Evolutionary conservation across 1,140 invertebrate genomes (phyloP), one percentile per base, ranked within the genome.

Genomic region (Bradynema listronoti): DNA sequence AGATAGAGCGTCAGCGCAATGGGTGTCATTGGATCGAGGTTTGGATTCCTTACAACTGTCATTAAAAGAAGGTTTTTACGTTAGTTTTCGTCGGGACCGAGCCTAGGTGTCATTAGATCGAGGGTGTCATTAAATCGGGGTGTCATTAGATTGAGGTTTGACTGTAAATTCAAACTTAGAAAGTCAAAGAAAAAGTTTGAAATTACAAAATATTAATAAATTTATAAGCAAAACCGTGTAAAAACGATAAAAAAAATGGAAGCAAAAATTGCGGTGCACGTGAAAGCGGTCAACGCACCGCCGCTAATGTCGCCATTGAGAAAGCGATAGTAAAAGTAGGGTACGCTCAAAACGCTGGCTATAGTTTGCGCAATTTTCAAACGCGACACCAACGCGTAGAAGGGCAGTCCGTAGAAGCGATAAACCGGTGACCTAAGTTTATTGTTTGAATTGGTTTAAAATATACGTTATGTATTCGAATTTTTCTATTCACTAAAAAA

Each of bases 341-440:
- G 52, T 4, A 55, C 3, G 5, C 4, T 16, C 33, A 43, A 5
- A 16, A 27, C 3, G 43, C 52, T 55, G 16, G 25, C 33, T 19
- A 54, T n/a, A n/a, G 52, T 55, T 55, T 55, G 52, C 22, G 52
- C n/a, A n/a, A 55, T 49, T 25, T 55, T 55, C 52, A 55, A 14
- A 7, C 16, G 24, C 3, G 52, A 43, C 4, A 43, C 5, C 25
- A 55, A 55, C n/a, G 32, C 33, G 32, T 55, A 55, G 32, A 27
- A 47, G 11, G 25, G 3, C 2, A 55, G 9, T 4, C 52, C 50
- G 4, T 55, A 24, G n/a, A 55, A 55, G n/a, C 52, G 22, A 36
- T 55, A 55, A 25, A 55, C 52, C 22, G 52, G 33, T n/a, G 16
- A 3, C 52, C 52, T 55, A 53, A 55, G 27, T 49, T 30, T 11